Base-by-base conservation (phyloP, 53 echinoderm and acorn worm species). In the Echinarachnius parma region DNA sequence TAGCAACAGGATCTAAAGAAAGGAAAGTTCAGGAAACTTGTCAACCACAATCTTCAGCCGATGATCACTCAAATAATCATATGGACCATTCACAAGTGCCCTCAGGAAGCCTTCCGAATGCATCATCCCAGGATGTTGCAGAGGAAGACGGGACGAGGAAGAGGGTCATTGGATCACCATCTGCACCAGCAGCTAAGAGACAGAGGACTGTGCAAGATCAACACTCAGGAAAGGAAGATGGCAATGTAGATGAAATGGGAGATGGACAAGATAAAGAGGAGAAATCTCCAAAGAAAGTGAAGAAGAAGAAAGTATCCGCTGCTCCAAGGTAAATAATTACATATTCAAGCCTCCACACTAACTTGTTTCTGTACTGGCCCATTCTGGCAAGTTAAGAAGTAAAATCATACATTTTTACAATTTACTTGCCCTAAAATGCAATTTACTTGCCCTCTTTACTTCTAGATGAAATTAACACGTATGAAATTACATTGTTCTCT, bases 111-210 rank as follows among this genome's bases (percentile, higher is more conserved):
- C n/a, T n/a, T n/a, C n/a, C n/a, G n/a, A n/a, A n/a, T n/a, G n/a
- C n/a, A n/a, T 39, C 42, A 39, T 13, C 13, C 7, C 7, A 7
- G 42, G 29, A 14, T 28, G 33, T 21, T 11, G 32, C 2, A 50
- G 34, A 31, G 25, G 16, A n/a, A n/a, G 15, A 52, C 4, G 34
- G 33, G 13, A 18, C 18, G 4, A 50, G 23, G 31, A 68, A 68
- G 68, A 68, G 68, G 34, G 4, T 22, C 19, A 34, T 21, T 20
- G 53, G 3, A 4, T 72, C 74, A 36, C 74, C 74, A 19, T 55
- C 26, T 27, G 57, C n/a, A 0, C 74, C 56, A n/a, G 56, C 74
- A 8, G 4, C 74, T 5, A 72, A 69, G 53, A 53, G 53, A 34
- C 49, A 35, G 35, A 69, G 49, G 49, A 52, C 69, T 1, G 21